phyloP scores from a whole-genome alignment of 2,888 invertebrate species.

The Drosophila antonietae region DNA sequence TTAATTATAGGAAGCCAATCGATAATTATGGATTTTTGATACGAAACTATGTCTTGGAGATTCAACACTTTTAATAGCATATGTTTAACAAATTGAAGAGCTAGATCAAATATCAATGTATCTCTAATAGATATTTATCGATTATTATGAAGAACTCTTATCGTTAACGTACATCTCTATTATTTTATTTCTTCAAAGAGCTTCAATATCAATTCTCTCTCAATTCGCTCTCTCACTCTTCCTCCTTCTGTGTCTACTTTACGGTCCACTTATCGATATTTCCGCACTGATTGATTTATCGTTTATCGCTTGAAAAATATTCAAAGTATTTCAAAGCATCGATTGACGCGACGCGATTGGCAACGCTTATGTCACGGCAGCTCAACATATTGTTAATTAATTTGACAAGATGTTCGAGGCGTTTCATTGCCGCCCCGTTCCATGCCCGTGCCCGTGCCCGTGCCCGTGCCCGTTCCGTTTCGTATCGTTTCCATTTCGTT shows the following conservation, averaged over 20 bases:
- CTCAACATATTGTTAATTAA: conserved; percentile 68
- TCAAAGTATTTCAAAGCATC: conserved; percentile 17
- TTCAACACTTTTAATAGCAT: too few relatives aligned
- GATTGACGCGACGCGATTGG: conserved; percentile 10
- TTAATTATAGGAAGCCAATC: background rate
- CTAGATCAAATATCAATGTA: too few relatives aligned
- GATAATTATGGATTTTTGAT: background rate
- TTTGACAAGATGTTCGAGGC: conserved; percentile 73
- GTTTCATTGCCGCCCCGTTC: conserved; percentile 4
- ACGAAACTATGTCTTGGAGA: too few relatives aligned
- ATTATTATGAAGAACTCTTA: background rate
- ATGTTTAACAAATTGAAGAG: too few relatives aligned
- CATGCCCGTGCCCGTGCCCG: background rate
- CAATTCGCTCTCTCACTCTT: background rate
- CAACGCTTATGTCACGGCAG: conserved; percentile 43
- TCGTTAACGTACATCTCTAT: too few relatives aligned
- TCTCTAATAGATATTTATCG: background rate
- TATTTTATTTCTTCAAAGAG: too few relatives aligned
- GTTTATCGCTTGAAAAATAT: conserved; percentile 18
- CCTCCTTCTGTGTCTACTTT: background rate
- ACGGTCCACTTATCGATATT: conserved; percentile 2
- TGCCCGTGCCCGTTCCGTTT: conserved; percentile 3
- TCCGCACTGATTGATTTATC: conserved; percentile 10
- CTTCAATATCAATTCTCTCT: too few relatives aligned
- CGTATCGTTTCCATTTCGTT: conserved; percentile 8